Percentiles rank a stretch among this genome's conserved stretches.
Conservation (phyloP, 2,888 invertebrate species). For the Balanococcus diminutus region DNA sequence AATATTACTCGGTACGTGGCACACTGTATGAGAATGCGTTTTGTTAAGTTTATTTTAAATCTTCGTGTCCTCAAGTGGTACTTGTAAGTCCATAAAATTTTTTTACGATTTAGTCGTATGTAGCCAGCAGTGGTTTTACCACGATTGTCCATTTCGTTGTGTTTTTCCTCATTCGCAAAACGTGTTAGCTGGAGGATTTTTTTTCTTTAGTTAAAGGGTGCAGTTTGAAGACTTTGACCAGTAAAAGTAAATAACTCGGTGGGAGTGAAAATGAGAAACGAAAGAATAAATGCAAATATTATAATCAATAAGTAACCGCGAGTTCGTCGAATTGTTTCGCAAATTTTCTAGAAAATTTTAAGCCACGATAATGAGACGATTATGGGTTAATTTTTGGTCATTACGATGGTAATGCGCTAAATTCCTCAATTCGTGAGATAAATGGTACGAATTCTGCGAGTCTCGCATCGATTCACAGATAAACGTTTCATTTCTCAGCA, state of each 20-base stretch:
- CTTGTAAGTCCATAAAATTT: neutral
- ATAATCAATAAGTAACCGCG: neutral
- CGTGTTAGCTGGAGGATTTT: neutral
- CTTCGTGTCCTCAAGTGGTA: neutral
- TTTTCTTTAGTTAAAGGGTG: neutral
- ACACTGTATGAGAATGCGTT: neutral
- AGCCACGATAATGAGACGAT: neutral
- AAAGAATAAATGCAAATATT: too few species aligned
- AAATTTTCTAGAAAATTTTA: neutral
- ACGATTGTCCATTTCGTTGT: neutral
- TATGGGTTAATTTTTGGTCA: neutral
- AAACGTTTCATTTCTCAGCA: neutral
- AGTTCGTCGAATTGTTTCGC: neutral
- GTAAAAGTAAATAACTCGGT: neutral
- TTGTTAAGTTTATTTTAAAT: neutral
- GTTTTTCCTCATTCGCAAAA: neutral
- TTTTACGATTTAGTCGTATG: neutral
- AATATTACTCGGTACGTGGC: neutral
- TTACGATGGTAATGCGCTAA: neutral
- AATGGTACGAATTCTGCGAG: neutral
- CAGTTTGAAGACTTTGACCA: neutral
- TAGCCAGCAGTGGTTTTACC: neutral
- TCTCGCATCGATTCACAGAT: neutral
- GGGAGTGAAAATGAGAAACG: neutral
- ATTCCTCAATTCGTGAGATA: neutral